Base-by-base conservation (phyloP, 2,888 invertebrate species). In the Tetrapedia diversipes region DNA sequence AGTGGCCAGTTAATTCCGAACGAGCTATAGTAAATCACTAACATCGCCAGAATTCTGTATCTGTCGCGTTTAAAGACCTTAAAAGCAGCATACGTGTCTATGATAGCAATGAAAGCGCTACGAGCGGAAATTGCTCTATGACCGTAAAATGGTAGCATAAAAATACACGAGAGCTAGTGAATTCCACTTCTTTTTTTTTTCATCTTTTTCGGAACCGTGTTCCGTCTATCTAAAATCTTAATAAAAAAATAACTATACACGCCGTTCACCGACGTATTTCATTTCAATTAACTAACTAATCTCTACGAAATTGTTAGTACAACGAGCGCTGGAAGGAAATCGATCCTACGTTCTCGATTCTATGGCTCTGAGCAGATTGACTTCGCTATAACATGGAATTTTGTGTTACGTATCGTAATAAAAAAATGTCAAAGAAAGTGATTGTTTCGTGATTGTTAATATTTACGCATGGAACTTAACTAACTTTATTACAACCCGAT, bases 61-160 rank as follows among this genome's bases (percentile, higher is more conserved):
- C 56, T 24, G 32, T 60, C 54, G 47, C 27, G n/a, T 29, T 72
- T 29, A 19, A 37, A 43, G 43, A 63, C 43, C 45, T 75, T n/a
- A 43, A 56, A 77, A 76, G 76, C 75, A 75, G 75, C 76, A 77
- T 68, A 77, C 77, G 69, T 54, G 59, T 77, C 77, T 77, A 68
- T 43, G 34, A 53, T 64, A 77, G 77, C 77, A 76, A 77, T 77
- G 77, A 77, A 77, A 77, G 77, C 77, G 69, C 69, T 77, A 77
- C 64, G 77, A 77, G 77, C 77, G 56, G 32, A 54, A 41, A 56
- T 29, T 27, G 45, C 77, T 43, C 69, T 41, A 19, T 56, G n/a
- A 45, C 77, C 77, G 37, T 76, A 77, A 77, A 77, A 77, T 77
- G 64, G 64, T 64, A 77, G 77, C 77, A 49, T 32, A 22, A 24